Conservation (phyloP, 2,113 vertebrate genomes). For the Formicarius rufipectus region DNA sequence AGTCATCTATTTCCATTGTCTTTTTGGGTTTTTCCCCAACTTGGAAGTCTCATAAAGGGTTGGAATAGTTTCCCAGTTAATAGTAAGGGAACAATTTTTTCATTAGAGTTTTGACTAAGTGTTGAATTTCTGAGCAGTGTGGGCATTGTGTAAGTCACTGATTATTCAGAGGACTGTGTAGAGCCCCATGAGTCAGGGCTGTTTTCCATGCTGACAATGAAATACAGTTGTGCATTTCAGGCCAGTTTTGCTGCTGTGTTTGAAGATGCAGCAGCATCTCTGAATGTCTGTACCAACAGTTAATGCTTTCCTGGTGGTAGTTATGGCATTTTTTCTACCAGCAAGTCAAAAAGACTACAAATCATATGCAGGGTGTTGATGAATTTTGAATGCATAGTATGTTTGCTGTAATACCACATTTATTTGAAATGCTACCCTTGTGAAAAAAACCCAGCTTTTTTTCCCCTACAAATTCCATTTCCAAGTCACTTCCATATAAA, state of each 20-base stretch:
- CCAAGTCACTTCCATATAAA: background rate
- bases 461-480: background rate
- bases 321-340: background rate
- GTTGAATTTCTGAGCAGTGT: background rate
- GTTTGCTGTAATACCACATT: background rate
- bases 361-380: background rate
- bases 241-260: background rate
- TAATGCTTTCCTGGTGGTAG: background rate
- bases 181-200: background rate
- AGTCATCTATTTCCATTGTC: background rate
- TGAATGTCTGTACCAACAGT: background rate
- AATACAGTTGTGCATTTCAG: background rate
- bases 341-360: background rate
- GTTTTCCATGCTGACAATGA: background rate
- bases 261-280: background rate
- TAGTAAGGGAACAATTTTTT: background rate
- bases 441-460: background rate
- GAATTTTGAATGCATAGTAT: background rate
- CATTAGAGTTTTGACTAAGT: background rate
- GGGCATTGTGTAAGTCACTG: background rate
- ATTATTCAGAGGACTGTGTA: background rate
- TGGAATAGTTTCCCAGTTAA: background rate
- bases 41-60: background rate
- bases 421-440: background rate
- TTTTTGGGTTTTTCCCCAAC: background rate